Conservation (phyloP, 2,888 invertebrate species). For the Anthrax anthrax region DNA sequence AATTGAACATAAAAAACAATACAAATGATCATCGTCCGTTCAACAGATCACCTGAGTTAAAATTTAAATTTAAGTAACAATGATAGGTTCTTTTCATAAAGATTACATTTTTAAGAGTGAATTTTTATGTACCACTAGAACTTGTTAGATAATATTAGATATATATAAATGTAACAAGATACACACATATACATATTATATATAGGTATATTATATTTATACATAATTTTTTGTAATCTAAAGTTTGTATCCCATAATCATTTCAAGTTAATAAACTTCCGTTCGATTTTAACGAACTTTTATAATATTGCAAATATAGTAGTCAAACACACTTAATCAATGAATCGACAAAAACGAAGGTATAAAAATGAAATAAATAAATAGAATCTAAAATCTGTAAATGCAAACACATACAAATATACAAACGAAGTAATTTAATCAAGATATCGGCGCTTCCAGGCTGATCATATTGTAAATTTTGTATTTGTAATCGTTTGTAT, state of each 20-base stretch:
- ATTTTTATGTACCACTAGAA: background rate
- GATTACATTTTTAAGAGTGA: background rate
- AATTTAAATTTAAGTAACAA: background rate
- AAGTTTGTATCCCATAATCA: slow-evolving; percentile 2
- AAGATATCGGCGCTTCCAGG: background rate
- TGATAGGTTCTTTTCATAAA: background rate
- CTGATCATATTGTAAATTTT: too few species aligned
- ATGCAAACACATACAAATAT: too few species aligned
- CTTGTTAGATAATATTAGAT: background rate
- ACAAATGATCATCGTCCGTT: slow-evolving; percentile 5
- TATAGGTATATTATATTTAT: background rate
- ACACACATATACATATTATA: too few species aligned
- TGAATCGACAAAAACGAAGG: background rate
- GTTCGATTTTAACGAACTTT: slow-evolving; percentile 2
- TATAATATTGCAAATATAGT: background rate
- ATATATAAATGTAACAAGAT: background rate
- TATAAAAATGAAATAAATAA: too few species aligned
- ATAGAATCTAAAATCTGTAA: too few species aligned
- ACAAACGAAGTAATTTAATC: too few species aligned
- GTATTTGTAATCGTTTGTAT: too few species aligned
- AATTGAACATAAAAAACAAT: background rate
- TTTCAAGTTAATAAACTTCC: slow-evolving; percentile 8
- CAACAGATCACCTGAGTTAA: background rate
- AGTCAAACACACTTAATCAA: background rate
- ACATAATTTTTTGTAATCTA: background rate